Base-by-base conservation (phyloP, 2,113 vertebrate genomes). In the Stegastes partitus region DNA sequence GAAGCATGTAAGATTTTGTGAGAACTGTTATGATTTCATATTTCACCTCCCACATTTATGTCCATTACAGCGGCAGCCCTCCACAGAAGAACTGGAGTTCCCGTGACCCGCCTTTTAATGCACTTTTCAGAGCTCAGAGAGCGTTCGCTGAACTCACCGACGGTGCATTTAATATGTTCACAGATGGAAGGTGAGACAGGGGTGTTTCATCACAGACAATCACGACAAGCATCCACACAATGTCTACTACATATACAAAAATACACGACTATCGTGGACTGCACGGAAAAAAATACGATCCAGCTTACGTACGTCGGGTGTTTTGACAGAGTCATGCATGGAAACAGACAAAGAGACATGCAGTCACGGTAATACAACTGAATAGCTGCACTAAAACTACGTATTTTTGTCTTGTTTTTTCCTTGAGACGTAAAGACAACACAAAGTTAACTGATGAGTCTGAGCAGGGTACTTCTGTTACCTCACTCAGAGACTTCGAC, bases 41-140 rank as follows among this genome's bases (percentile, higher is more conserved):
- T 64, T 68, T 39, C n/a, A 50, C 34, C 26, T 19, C 50, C 19
- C 42, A 31, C 23, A 45, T 77, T 70, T 57, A 59, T n/a, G 23
- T 28, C 39, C 15, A 65, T 56, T 61, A 74, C 21, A 63, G 26
- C 42, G 57, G 25, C 26, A 54, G 9, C 54, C 51, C 51, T 71
- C 39, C 21, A 61, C 12, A n/a, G 62, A 25, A 49, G 34, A 67
- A 55, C 51, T 45, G 11, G 14, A 59, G 54, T 51, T 70, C 62
- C 44, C 15, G 50, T 34, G 26, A 64, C 44, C 49, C n/a, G 47
- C 39, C 9, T 73, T 77, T 59, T n/a, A 66, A 73, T 73, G 45
- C 50, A 37, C 22, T 31, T 42, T 74, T 66, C 45, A 68, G 56
- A 68, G 42, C 57, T 62, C 51, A 25, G 31, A 19, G 34, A 65